Percentiles rank a stretch among this genome's conserved stretches.
Conservation (phyloP, 1,140 invertebrate genomes). For the Elymnias hypermnestra region DNA sequence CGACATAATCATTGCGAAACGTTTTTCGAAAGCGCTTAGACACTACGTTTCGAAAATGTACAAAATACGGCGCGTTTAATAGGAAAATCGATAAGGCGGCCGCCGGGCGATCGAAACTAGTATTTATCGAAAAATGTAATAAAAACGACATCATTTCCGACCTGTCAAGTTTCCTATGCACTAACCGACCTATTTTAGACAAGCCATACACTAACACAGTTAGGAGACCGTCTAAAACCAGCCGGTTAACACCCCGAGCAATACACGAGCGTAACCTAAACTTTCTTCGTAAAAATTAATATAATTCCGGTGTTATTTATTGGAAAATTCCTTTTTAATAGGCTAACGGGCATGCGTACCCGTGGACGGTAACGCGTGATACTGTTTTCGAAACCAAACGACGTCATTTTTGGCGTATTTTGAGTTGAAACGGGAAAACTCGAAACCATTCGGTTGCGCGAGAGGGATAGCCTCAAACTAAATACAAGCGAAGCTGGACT, state of each 20-base stretch:
- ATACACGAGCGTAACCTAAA: no score
- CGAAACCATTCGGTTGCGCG: constrained; percentile 66
- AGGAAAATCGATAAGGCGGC: constrained; percentile 71
- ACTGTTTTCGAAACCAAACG: constrained; percentile 72
- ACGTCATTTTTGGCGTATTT: constrained; percentile 76
- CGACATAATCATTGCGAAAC: constrained; percentile 66
- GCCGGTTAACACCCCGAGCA: constrained; percentile 45
- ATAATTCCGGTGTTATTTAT: constrained; percentile 53
- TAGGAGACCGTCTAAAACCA: constrained; percentile 31
- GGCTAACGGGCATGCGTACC: constrained; percentile 51
- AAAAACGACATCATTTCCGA: constrained; percentile 74
- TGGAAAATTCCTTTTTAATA: constrained; percentile 70
- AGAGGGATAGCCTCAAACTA: constrained; percentile 39
- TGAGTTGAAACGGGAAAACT: constrained; percentile 74
- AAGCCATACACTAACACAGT: constrained; percentile 3
- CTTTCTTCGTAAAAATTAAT: no score
- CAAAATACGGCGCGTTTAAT: constrained; percentile 66
- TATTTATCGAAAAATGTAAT: constrained; percentile 76
- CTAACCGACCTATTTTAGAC: constrained; percentile 41
- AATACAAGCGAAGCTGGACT: constrained; percentile 44
- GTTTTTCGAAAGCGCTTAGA: constrained; percentile 71
- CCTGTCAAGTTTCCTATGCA: constrained; percentile 72
- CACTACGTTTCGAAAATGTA: constrained; percentile 60
- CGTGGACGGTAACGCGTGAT: constrained; percentile 60
- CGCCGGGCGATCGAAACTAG: constrained; percentile 58